Evolutionary conservation across 2,797 vertebrate genomes (phyloP), one percentile per base, ranked within the genome.

Genomic region (Phataginus tetradactyla): DNA sequence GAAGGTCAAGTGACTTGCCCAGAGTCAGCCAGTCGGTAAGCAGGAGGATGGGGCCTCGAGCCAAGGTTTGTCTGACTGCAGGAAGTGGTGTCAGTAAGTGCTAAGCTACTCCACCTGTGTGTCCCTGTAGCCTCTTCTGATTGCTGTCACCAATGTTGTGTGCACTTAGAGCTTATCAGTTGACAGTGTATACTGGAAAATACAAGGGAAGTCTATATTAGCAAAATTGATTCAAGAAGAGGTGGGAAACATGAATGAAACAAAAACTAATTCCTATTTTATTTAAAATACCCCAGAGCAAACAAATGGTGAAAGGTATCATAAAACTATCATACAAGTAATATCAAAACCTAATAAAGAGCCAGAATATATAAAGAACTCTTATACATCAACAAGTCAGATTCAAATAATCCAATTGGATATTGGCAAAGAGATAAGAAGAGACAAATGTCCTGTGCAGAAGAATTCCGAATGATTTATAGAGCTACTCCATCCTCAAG

Each of bases 211-310:
- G 45, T 85, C 0, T 61, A 45, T 91, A 81, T 75, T 80, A 55
- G 59, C 59, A 94, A 72, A 92, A 87, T 21, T 84, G 27, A 80
- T 69, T 66, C 20, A 95, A 57, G 32, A 78, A 72, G 45, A 75
- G 12, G 32, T 45, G 51, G 23, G n/a, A 90, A 95, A 77, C 29
- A 7, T 39, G 59, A 72, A 49, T 91, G 53, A 69, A 81, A 90
- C 7, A 68, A 92, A 77, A 93, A 32, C 15, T 29, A 87, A 49
- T 92, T 90, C 29, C 17, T 57, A 2, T 75, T 34, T 88, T 96
- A 91, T 5, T 94, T 80, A 39, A 87, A 93, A 91, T 83, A 91
- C 45, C 20, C n/a, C 27, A 81, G n/a, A 87, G 23, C 34, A 37
- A 51, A 90, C 86, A 91, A 87, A 84, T 75, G 34, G 12, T 88